Evolutionary conservation across 2,797 vertebrate species (phyloP).

Genomic region (Florisuga fusca): DNA sequence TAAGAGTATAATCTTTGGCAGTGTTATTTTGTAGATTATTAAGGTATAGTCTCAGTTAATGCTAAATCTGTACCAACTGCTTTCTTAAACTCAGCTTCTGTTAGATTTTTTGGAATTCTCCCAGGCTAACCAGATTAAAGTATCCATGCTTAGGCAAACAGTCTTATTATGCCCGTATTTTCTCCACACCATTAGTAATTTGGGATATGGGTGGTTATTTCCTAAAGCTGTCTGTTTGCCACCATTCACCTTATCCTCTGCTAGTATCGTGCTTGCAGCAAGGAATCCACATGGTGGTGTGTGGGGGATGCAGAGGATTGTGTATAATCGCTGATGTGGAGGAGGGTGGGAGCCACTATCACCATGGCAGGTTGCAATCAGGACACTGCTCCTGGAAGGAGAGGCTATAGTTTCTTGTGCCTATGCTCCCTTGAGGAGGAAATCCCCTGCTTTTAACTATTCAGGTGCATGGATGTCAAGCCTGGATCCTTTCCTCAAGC

Average conservation of each 20-base stretch:
- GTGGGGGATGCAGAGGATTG: neutral
- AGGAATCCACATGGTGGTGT: neutral
- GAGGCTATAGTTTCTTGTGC: neutral
- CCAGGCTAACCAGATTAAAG: slow-evolving; percentile 1
- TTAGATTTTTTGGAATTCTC: slow-evolving; percentile 5
- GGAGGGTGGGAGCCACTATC: neutral
- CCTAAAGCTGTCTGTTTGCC: neutral
- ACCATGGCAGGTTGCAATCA: neutral
- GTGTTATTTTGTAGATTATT: neutral
- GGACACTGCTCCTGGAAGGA: neutral
- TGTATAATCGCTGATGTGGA: neutral
- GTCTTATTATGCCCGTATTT: neutral
- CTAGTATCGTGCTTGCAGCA: neutral
- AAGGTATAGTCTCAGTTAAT: neutral
- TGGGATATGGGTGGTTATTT: neutral
- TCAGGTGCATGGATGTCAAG: neutral
- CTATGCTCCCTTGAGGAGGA: neutral
- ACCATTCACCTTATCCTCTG: neutral
- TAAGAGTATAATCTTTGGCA: neutral
- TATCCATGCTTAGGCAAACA: neutral
- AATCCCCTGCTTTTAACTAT: neutral
- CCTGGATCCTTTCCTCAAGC: neutral
- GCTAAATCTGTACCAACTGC: neutral
- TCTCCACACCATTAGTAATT: neutral
- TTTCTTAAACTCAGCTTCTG: neutral